These are phyloP conservation scores for Anneissia japonica DNA, from an alignment of 35 echinoderm and acorn worm species.

Conservation along the genomic window DNA sequence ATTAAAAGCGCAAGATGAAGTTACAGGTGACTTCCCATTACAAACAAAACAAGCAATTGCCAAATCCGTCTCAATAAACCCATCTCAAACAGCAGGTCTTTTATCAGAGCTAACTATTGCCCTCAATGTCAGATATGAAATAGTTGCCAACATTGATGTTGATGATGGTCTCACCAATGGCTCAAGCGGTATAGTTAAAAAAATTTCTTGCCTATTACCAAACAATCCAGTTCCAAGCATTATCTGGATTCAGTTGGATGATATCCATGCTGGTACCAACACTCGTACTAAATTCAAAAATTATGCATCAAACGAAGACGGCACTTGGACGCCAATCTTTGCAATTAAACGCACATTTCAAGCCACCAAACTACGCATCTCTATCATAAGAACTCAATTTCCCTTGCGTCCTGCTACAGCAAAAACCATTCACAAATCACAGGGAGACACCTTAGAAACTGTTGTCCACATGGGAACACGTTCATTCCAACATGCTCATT, in stretches of 20 bases:
- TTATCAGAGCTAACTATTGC: background rate
- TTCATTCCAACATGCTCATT: slow-evolving; percentile 20
- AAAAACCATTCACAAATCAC: slow-evolving; percentile 44
- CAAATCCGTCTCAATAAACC: background rate
- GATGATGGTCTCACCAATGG: slow-evolving; percentile 52
- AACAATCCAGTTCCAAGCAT: slow-evolving; percentile 21
- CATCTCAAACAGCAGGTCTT: slow-evolving; percentile 16
- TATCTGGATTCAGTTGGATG: slow-evolving; percentile 28
- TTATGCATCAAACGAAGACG: background rate
- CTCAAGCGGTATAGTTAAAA: slow-evolving; percentile 5
- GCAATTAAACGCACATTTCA: slow-evolving; percentile 17
- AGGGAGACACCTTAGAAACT: slow-evolving; percentile 5
- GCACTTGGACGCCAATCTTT: slow-evolving; percentile 14
- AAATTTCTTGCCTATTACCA: slow-evolving; percentile 16
- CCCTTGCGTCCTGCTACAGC: slow-evolving; percentile 27
- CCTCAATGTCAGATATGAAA: slow-evolving; percentile 22
- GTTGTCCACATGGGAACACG: slow-evolving; percentile 2
- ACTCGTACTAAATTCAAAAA: slow-evolving; percentile 12
- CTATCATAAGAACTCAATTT: slow-evolving; percentile 37
- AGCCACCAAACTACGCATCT: background rate
- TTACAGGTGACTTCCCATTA: slow-evolving; percentile 4
- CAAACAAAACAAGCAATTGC: background rate
- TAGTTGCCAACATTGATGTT: slow-evolving; percentile 39
- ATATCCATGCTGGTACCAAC: slow-evolving; percentile 9
- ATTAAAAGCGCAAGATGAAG: slow-evolving; percentile 18